Evolutionary conservation across 2,113 vertebrate genomes (phyloP).

Genomic region (Nyctibius bracteatus): DNA sequence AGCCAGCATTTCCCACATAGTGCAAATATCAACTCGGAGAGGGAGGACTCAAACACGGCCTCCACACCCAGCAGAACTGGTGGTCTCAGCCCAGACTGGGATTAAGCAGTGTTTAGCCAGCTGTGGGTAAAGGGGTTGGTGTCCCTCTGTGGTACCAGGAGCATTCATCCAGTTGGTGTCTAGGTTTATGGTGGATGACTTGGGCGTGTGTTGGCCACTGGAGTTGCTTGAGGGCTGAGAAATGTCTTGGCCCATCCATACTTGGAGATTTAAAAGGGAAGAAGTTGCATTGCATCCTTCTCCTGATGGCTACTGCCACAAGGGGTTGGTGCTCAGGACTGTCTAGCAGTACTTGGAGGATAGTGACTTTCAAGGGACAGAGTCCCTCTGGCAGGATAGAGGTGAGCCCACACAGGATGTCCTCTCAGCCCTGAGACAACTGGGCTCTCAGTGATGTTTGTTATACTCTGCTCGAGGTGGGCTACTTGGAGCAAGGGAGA

Average conservation of each 20-base stretch:
- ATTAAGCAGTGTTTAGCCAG: neutral
- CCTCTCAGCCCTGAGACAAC: neutral
- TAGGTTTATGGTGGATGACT: rapidly evolving
- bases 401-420: neutral
- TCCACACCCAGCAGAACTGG: neutral
- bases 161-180: neutral
- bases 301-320: neutral
- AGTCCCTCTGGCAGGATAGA: neutral
- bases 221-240: neutral
- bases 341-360: neutral
- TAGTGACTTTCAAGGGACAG: neutral
- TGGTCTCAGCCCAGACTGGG: rapidly evolving
- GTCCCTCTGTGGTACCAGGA: neutral
- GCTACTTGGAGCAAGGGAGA: neutral
- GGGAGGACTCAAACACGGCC: neutral
- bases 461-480: neutral
- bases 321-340: neutral
- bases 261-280: neutral
- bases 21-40: neutral
- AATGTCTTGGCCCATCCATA: neutral
- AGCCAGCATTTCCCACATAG: neutral
- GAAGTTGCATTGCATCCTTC: rapidly evolving
- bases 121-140: neutral
- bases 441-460: neutral
- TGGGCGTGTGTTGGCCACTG: rapidly evolving